These are phyloP conservation scores for Leptobrachium ailaonicum DNA, from an alignment of 2,113 vertebrate genomes.

Conservation along the genomic window DNA sequence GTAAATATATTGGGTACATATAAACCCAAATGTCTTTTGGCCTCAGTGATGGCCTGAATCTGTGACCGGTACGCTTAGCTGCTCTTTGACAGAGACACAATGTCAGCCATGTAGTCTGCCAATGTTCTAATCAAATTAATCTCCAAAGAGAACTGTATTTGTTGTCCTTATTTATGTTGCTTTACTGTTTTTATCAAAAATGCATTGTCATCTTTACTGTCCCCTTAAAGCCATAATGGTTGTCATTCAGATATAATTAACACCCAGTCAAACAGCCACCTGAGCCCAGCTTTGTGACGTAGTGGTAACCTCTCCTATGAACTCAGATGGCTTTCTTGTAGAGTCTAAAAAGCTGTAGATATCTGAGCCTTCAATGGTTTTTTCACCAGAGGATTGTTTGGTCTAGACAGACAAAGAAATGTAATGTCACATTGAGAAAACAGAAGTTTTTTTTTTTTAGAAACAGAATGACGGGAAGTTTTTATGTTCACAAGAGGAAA, in stretches of 20 bases:
- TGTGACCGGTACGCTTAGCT: too few relatives aligned
- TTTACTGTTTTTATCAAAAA: too few relatives aligned
- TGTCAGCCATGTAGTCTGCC: too few relatives aligned
- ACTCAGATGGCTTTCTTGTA: constrained; percentile 78
- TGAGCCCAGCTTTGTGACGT: constrained; percentile 77
- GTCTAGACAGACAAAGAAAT: constrained; percentile 79
- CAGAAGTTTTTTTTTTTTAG: constrained; percentile 33
- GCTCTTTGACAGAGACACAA: too few relatives aligned
- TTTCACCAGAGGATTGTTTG: constrained; percentile 75
- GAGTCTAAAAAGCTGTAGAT: constrained; percentile 82
- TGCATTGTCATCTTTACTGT: too few relatives aligned
- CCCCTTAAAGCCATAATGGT: not conserved
- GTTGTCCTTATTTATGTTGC: too few relatives aligned
- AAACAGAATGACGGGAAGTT: not conserved
- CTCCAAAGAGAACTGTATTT: too few relatives aligned
- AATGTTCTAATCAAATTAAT: too few relatives aligned
- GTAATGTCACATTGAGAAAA: constrained; percentile 67
- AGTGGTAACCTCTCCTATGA: constrained; percentile 84
- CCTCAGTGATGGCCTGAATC: too few relatives aligned
- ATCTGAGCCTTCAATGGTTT: constrained; percentile 75
- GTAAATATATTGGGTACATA: too few relatives aligned
- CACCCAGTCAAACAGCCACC: constrained; percentile 74
- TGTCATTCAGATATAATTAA: constrained; percentile 17
- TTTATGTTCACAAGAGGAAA: constrained; percentile 39
- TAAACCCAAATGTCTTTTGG: too few relatives aligned